A percentile compares a stretch with the other conserved stretches of the same genome.
Conservation (phyloP, 2,113 vertebrate species). For the Excalfactoria chinensis region DNA sequence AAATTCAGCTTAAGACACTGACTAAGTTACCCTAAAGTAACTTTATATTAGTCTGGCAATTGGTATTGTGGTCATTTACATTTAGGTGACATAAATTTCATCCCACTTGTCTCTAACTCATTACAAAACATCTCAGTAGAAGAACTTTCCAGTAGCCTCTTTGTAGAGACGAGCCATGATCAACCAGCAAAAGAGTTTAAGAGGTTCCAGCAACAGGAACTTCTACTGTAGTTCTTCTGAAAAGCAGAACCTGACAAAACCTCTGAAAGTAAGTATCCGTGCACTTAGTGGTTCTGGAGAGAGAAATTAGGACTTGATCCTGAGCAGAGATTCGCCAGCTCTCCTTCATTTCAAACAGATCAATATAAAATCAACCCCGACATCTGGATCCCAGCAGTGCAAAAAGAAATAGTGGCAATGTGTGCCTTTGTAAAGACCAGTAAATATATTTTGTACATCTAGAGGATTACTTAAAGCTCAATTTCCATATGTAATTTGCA, state of each 20-base stretch:
- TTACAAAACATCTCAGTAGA: background rate
- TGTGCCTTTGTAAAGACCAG: background rate
- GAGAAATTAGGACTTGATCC: background rate
- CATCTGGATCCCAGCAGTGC: background rate
- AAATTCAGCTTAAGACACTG: background rate
- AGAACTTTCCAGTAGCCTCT: background rate
- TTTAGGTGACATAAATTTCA: background rate
- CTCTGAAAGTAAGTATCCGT: background rate
- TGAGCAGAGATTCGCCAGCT: background rate
- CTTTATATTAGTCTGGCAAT: background rate
- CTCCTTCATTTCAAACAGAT: background rate
- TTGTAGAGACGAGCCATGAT: background rate
- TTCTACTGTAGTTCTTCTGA: background rate
- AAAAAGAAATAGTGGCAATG: background rate
- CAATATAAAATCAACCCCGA: rapidly evolving
- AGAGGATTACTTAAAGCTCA: background rate
- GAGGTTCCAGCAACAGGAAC: too few relatives aligned
- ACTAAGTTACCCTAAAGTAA: background rate
- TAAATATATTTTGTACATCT: background rate
- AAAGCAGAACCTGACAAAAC: background rate
- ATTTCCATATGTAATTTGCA: background rate
- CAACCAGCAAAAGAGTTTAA: background rate
- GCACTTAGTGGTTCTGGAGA: background rate
- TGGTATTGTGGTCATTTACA: background rate
- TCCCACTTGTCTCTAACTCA: background rate